These are phyloP conservation scores for Stichodactyla mertensii DNA, from an alignment of 64 coral and sea anemone genomes.

Conservation along the genomic window DNA sequence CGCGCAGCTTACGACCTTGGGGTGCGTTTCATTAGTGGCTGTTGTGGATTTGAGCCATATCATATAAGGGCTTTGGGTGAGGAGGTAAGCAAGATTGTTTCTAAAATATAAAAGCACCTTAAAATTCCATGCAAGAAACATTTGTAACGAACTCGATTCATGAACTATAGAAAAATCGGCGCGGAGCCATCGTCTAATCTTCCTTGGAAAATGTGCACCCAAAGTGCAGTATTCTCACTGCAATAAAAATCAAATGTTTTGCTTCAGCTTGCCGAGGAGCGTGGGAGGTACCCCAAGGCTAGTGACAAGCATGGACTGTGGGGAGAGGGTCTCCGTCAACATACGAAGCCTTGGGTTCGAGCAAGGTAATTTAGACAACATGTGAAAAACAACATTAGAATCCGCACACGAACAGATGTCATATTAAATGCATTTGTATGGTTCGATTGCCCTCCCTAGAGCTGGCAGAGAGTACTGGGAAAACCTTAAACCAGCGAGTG, in stretches of 20 bases:
- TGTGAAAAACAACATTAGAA: too few species aligned
- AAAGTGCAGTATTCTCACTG: too few species aligned
- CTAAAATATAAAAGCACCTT: too few species aligned
- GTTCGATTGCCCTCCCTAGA: background rate
- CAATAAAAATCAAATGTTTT: too few species aligned
- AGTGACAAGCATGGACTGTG: slow-evolving; percentile 58
- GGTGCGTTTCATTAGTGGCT: slow-evolving; percentile 19
- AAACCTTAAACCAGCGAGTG: slow-evolving; percentile 23
- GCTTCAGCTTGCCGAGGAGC: background rate
- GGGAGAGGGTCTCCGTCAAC: background rate
- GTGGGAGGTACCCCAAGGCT: slow-evolving; percentile 39
- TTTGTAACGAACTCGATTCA: too few species aligned
- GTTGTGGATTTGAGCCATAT: slow-evolving; percentile 3
- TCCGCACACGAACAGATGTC: too few species aligned
- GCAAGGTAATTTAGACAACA: slow-evolving; percentile 9
- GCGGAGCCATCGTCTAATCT: too few species aligned
- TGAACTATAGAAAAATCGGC: too few species aligned
- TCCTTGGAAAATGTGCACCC: too few species aligned
- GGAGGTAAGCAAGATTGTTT: background rate
- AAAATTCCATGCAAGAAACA: too few species aligned
- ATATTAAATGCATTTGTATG: background rate
- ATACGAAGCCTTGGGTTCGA: background rate
- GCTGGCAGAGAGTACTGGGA: slow-evolving; percentile 24
- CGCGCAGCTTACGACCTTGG: slow-evolving; percentile 23
- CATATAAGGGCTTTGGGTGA: slow-evolving; percentile 39